A percentile compares a stretch with the other conserved stretches of the same genome.
phyloP scores from a whole-genome alignment of 2,797 vertebrate species.

The Sebastolobus alascanus region DNA sequence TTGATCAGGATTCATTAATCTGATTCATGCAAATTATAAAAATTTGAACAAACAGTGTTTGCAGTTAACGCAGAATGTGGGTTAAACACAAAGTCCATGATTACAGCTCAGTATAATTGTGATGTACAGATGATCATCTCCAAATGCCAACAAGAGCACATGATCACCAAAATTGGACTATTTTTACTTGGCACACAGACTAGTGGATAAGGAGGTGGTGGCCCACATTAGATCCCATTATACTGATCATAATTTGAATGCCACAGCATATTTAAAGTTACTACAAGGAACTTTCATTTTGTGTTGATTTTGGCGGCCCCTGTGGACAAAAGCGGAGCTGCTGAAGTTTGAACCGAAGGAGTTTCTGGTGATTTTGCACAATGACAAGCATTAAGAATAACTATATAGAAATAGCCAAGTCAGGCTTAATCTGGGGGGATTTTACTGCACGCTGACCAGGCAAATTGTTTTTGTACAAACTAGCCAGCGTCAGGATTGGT shows the following conservation, averaged over 20 bases:
- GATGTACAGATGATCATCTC: background rate
- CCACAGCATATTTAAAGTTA: background rate
- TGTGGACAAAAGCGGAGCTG: no score
- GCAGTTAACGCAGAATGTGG: background rate
- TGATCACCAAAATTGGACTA: background rate
- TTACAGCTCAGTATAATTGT: slow-evolving; percentile 24
- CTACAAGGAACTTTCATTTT: background rate
- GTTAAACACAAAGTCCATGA: slow-evolving; percentile 1
- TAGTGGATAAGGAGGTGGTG: background rate
- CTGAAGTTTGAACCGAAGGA: no score
- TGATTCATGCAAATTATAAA: slow-evolving; percentile 14
- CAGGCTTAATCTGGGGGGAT: slow-evolving; percentile 54
- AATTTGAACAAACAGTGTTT: slow-evolving; percentile 11
- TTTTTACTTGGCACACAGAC: background rate
- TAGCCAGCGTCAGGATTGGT: slow-evolving; percentile 26
- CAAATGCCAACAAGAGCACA: background rate
- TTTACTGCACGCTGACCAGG: slow-evolving; percentile 31
- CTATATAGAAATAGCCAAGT: slow-evolving; percentile 6
- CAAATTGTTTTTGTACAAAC: slow-evolving; percentile 41
- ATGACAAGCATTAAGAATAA: no score
- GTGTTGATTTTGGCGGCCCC: no score
- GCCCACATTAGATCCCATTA: background rate
- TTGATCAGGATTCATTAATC: slow-evolving; percentile 33
- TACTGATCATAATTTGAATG: background rate
- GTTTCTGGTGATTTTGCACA: no score